These are phyloP conservation scores for Saccopteryx bilineata DNA, from an alignment of 2,113 vertebrate species.

Conservation along the genomic window DNA sequence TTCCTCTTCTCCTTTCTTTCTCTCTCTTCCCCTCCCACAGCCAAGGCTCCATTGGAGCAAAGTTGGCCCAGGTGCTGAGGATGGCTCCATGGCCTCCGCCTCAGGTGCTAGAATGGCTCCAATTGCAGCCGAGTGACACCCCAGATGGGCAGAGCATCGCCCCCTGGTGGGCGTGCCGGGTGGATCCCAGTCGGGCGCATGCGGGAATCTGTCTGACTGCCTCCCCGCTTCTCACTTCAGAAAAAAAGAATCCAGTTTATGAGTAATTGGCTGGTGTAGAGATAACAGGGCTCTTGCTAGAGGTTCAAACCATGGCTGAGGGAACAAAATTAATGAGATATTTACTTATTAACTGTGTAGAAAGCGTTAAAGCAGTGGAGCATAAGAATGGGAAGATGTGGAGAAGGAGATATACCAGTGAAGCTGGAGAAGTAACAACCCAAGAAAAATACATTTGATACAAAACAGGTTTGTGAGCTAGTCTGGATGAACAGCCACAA, in stretches of 20 bases:
- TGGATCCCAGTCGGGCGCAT: too few species aligned
- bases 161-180: too few species aligned
- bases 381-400: background rate
- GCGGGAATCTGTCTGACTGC: too few species aligned
- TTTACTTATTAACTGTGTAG: background rate
- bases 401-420: background rate
- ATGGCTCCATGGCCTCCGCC: too few species aligned
- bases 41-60: too few species aligned
- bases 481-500: background rate
- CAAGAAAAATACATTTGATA: background rate
- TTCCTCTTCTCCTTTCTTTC: too few species aligned
- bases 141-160: too few species aligned
- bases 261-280: background rate
- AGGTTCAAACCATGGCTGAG: background rate
- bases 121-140: too few species aligned
- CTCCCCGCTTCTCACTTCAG: too few species aligned
- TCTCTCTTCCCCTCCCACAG: too few species aligned
- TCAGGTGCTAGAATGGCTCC: too few species aligned
- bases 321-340: slow-evolving; percentile 3
- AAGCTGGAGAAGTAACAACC: background rate
- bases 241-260: background rate
- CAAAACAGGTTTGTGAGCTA: background rate
- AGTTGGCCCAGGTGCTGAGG: too few species aligned
- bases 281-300: background rate
- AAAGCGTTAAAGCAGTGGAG: background rate